phyloP scores from a whole-genome alignment of 1,140 invertebrate genomes.

The Sesamia nonagrioides region DNA sequence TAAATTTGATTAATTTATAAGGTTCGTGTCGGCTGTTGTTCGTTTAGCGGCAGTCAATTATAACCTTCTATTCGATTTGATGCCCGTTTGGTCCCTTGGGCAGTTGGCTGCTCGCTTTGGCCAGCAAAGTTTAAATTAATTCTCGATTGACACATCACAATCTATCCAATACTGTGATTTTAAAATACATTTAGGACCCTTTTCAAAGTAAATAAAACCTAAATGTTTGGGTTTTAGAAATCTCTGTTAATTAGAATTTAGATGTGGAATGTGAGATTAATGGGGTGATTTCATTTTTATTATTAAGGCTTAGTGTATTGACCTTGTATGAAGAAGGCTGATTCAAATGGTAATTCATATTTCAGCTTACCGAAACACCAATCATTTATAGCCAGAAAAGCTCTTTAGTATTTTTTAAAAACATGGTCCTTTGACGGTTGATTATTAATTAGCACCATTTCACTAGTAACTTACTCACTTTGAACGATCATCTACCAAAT shows the following conservation, averaged over 20 bases:
- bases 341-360: neutral
- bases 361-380: neutral
- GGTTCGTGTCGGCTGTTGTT: slow-evolving; percentile 70
- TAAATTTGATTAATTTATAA: slow-evolving; percentile 65
- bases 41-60: slow-evolving; percentile 78
- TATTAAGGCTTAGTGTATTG: neutral
- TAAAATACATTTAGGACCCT: slow-evolving; percentile 73
- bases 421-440: too few relatives aligned
- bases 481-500: too few relatives aligned
- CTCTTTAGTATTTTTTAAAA: neutral
- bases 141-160: slow-evolving; percentile 82
- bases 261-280: slow-evolving; percentile 24
- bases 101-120: slow-evolving; percentile 75
- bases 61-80: slow-evolving; percentile 85
- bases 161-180: slow-evolving; percentile 77
- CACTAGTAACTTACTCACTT: too few relatives aligned
- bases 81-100: slow-evolving; percentile 78
- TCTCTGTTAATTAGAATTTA: slow-evolving; percentile 43
- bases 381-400: neutral
- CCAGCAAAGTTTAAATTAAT: slow-evolving; percentile 85
- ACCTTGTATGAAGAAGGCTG: neutral
- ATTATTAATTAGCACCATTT: too few relatives aligned
- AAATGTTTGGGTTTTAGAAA: slow-evolving; percentile 32
- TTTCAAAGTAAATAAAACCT: slow-evolving; percentile 51
- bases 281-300: neutral